Evolutionary conservation across 2,888 invertebrate species (phyloP).

Genomic region (Agrilus cyanescens): DNA sequence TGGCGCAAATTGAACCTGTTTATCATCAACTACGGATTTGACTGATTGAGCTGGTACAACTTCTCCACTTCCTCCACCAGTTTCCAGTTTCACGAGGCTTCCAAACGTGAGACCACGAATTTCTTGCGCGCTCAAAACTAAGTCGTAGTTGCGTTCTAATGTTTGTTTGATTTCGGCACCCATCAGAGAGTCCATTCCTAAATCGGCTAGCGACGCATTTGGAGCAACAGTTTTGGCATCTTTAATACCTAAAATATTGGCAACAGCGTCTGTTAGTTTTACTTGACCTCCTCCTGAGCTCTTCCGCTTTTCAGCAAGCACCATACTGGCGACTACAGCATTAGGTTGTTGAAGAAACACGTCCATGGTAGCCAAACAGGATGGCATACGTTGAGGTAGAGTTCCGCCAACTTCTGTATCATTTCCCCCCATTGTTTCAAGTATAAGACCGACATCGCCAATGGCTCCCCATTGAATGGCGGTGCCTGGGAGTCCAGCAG

Average conservation of each 20-base stretch:
- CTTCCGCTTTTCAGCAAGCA: constrained; percentile 75
- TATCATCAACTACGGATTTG: constrained; percentile 35
- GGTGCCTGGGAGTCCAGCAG: constrained; percentile 68
- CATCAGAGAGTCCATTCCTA: constrained; percentile 98
- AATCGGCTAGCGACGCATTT: constrained; percentile 73
- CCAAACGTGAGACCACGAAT: constrained; percentile 76
- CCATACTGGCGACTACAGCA: constrained; percentile 70
- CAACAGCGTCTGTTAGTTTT: constrained; percentile 65
- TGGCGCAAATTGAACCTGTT: constrained; percentile 40
- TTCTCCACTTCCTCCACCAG: constrained; percentile 21
- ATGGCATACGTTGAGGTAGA: constrained; percentile 88
- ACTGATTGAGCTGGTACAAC: constrained; percentile 19
- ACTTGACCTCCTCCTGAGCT: constrained; percentile 44
- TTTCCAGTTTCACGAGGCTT: constrained; percentile 50
- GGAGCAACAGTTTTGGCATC: constrained; percentile 69
- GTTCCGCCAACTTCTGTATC: constrained; percentile 92
- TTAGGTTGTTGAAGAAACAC: constrained; percentile 81
- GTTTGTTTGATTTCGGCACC: constrained; percentile 98
- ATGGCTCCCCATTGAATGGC: constrained; percentile 99
- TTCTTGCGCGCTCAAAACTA: constrained; percentile 82
- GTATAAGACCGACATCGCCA: constrained; percentile 89
- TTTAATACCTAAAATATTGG: constrained; percentile 83
- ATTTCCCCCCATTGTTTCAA: constrained; percentile 82
- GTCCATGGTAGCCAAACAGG: constrained; percentile 82
- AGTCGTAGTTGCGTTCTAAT: constrained; percentile 82